Evolutionary conservation across 2,888 invertebrate species (phyloP), one percentile per base, ranked within the genome.

Genomic region (Drosophila demipolita): DNA sequence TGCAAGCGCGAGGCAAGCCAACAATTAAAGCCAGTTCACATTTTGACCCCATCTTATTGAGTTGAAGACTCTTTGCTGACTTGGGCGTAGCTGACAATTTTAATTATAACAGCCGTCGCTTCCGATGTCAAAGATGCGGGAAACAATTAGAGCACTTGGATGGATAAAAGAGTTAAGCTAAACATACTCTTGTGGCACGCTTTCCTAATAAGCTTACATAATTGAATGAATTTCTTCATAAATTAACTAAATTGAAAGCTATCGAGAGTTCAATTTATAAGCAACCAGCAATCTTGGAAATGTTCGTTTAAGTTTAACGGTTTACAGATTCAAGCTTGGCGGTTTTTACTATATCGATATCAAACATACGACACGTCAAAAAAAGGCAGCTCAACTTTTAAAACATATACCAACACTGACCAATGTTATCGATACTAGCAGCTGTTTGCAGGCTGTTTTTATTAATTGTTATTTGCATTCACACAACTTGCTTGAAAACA

Each of bases 71-170:
- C 26, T 38, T 38, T 40, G 40, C 52, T 66, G 75, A 38, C 71
- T 75, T 87, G 84, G 84, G 84, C 84, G 84, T 85, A 72, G 80
- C 85, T 89, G 88, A 80, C 65, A 75, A 87, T 89, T 75, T 85
- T 85, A 85, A 89, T 85, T 85, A 87, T 80, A 74, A 64, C 63
- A 66, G 81, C 61, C 58, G 55, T 33, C 71, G 83, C 86, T 89
- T 89, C 88, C 90, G 90, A 89, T 89, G 86, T 89, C 86, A 80
- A 82, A 89, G 88, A 85, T 85, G 84, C 84, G 89, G 84, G 90
- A 89, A 85, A 73, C 88, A 89, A 87, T 89, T 85, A 89, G 68
- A 72, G 68, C 79, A 81, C 75, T 83, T 89, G 57, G 55, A n/a
- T 26, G 45, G 23, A 35, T 63, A 63, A 67, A 78, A 63, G 82